Percentiles rank a stretch among this genome's conserved stretches.
Evolutionary conservation across 2,113 vertebrate genomes (phyloP).

Genomic region (Neodon shergylaensis): DNA sequence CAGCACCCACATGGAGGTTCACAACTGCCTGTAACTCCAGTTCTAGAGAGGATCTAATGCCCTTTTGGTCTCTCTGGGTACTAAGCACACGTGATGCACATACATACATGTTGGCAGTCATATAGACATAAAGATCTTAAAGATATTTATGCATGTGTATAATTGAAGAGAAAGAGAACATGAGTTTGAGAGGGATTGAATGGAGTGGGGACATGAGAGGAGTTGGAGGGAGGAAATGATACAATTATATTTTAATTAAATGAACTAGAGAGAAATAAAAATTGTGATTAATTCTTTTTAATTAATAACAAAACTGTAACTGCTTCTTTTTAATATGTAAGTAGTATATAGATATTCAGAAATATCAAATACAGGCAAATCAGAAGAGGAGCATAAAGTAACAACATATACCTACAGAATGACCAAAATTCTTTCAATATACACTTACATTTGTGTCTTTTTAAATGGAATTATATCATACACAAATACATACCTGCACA

Average conservation of each 20-base stretch:
- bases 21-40: background rate
- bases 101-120: background rate
- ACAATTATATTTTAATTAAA: background rate
- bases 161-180: background rate
- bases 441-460: background rate
- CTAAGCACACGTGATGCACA: background rate
- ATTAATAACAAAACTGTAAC: background rate
- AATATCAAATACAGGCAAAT: constrained; percentile 6
- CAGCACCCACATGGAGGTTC: background rate
- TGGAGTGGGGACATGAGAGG: background rate
- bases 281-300: background rate
- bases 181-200: background rate
- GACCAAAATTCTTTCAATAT: background rate
- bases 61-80: background rate
- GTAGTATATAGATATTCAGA: background rate
- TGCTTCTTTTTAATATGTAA: background rate
- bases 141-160: background rate
- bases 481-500: background rate
- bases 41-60: background rate
- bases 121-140: background rate
- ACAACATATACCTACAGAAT: background rate
- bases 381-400: constrained; percentile 6
- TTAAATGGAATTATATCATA: background rate
- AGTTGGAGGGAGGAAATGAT: background rate
- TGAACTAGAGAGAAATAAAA: background rate